These are phyloP conservation scores for Drosophila siamana DNA, from an alignment of 2,888 invertebrate genomes.

Conservation along the genomic window DNA sequence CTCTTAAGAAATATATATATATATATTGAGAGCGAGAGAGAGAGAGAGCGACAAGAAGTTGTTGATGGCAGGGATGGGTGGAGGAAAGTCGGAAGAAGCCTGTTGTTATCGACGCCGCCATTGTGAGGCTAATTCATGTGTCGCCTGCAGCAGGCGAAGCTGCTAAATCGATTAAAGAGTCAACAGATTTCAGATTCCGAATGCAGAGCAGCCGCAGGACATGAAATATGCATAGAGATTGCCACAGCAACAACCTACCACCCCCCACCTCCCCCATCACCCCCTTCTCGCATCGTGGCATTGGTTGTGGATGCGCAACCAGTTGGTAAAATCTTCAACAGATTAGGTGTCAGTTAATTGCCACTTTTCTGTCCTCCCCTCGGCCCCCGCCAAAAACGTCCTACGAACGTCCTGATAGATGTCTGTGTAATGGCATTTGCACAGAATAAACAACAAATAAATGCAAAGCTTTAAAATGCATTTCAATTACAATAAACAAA, in stretches of 20 bases:
- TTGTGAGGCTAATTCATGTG: constrained; percentile 80
- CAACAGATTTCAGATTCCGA: constrained; percentile 51
- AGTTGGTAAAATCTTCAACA: constrained; percentile 29
- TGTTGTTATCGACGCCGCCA: constrained; percentile 52
- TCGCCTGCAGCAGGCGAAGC: constrained; percentile 70
- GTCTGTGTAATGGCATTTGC: constrained; percentile 11
- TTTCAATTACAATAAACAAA: constrained; percentile 56
- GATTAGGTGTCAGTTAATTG: constrained; percentile 43
- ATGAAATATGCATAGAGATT: constrained; percentile 45
- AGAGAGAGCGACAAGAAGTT: not conserved
- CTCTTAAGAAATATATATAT: not conserved
- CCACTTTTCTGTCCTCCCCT: not conserved
- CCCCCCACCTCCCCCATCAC: not conserved
- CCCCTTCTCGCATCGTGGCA: not conserved
- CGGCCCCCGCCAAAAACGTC: not conserved
- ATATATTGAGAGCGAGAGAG: not conserved
- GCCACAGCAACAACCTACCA: not conserved
- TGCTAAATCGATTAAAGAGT: constrained; percentile 77
- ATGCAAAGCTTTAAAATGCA: constrained; percentile 39
- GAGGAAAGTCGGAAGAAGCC: not conserved
- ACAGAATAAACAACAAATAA: constrained; percentile 36
- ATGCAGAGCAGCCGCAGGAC: constrained; percentile 34
- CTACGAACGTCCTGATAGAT: no score
- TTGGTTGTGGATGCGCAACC: constrained; percentile 12
- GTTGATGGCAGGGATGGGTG: not conserved